Evolutionary conservation across 2,113 vertebrate species (phyloP).

Genomic region (Tetraodon nigroviridis): DNA sequence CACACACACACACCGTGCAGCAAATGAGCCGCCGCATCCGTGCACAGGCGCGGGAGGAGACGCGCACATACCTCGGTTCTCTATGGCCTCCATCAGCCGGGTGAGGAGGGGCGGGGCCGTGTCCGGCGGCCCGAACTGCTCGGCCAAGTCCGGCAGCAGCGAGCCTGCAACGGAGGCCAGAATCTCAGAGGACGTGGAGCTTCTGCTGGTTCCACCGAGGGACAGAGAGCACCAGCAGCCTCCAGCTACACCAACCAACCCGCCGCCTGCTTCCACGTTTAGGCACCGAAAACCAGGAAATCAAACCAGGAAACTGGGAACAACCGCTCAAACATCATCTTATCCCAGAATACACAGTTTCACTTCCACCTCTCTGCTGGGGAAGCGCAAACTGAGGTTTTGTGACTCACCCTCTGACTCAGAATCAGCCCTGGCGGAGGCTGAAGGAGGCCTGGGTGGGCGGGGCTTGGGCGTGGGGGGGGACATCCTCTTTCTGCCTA

Average conservation of each 20-base stretch:
- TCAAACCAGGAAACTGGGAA: too few relatives aligned
- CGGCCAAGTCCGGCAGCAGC: conserved; percentile 81
- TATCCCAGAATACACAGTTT: background rate
- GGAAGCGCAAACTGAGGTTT: background rate
- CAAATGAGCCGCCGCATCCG: background rate
- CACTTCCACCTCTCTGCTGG: too few relatives aligned
- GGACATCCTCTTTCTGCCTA: conserved; percentile 80
- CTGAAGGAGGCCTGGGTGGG: conserved; percentile 79
- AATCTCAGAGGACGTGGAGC: too few relatives aligned
- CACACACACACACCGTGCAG: background rate
- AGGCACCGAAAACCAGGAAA: too few relatives aligned
- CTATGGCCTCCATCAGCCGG: conserved; percentile 86
- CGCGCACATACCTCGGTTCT: conserved; percentile 82
- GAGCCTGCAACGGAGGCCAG: conserved; percentile 66
- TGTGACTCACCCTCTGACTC: conserved; percentile 57
- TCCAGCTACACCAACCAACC: too few relatives aligned
- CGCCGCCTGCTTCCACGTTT: too few relatives aligned
- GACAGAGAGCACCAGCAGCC: too few relatives aligned
- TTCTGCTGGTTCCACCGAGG: too few relatives aligned
- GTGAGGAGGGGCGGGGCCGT: conserved; percentile 81
- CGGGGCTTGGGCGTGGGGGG: conserved; percentile 80
- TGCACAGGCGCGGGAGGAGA: background rate
- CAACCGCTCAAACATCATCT: too few relatives aligned
- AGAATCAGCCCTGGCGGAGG: conserved; percentile 62
- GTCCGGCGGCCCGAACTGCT: conserved; percentile 90